phyloP scores from a whole-genome alignment of 2,888 invertebrate species.

The Embidobia sp. region DNA sequence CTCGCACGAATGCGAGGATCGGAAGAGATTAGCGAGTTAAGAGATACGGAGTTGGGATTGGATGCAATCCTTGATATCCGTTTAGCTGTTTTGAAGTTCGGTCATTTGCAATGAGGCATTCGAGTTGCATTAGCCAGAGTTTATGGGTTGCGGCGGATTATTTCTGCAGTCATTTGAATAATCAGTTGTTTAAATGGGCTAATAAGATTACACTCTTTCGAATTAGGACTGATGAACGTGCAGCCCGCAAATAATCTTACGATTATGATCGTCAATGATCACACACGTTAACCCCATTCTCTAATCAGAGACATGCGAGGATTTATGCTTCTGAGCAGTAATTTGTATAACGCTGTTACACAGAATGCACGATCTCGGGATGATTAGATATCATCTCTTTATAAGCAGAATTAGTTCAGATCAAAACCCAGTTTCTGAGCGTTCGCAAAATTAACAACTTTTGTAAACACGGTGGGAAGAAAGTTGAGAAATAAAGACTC shows the following conservation, averaged over 20 bases:
- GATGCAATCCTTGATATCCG: conserved; percentile 19
- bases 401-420: conserved; percentile 7
- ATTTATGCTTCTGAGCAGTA: conserved; percentile 44
- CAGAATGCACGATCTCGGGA: conserved; percentile 28
- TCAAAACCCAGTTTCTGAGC: not conserved
- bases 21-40: conserved; percentile 8
- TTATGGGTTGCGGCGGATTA: no score
- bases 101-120: not conserved
- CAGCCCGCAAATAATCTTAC: conserved; percentile 28
- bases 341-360: conserved; percentile 53
- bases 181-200: no score
- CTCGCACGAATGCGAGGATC: conserved; percentile 22
- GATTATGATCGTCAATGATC: conserved; percentile 56
- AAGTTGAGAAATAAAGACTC: no score
- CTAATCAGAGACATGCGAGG: conserved; percentile 54
- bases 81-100: conserved; percentile 16
- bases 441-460: no score
- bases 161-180: no score
- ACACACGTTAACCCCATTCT: conserved; percentile 49
- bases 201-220: no score
- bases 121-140: not conserved
- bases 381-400: conserved; percentile 44
- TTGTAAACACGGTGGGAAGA: no score
- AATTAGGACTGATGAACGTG: no score
- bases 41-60: conserved; percentile 15